Evolutionary conservation across 2,888 invertebrate genomes (phyloP).

Genomic region (Eupithecia vulgata): DNA sequence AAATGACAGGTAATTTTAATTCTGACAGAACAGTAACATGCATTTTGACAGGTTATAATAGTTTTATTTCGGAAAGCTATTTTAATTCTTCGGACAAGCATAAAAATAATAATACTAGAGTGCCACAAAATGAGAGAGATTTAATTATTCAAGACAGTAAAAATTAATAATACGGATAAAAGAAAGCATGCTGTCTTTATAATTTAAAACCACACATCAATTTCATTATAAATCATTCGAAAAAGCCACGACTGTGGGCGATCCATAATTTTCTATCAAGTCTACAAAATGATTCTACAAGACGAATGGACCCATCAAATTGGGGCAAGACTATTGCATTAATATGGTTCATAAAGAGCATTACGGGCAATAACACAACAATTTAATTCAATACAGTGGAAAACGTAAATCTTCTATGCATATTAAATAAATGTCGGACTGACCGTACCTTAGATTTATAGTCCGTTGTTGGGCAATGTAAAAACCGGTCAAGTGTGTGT

Average conservation of each 20-base stretch:
- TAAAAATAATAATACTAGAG: not conserved
- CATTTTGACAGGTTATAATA: conserved; percentile 17
- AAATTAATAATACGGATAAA: not conserved
- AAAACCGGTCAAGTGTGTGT: conserved; percentile 39
- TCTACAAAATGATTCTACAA: conserved; percentile 55
- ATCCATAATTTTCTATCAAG: conserved; percentile 46
- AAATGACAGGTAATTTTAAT: conserved; percentile 46
- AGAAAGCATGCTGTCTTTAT: conserved; percentile 23
- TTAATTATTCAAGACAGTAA: not conserved
- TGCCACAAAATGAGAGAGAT: conserved; percentile 1
- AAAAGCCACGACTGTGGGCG: conserved; percentile 41
- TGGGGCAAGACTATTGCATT: conserved; percentile 52
- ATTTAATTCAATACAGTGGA: conserved; percentile 78
- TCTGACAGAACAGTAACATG: conserved; percentile 39
- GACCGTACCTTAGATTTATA: conserved; percentile 72
- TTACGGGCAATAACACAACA: conserved; percentile 63
- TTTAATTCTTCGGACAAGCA: conserved; percentile 10
- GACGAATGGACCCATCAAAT: conserved; percentile 49
- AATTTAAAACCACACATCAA: conserved; percentile 37
- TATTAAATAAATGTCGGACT: conserved; percentile 78
- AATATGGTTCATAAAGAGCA: conserved; percentile 67
- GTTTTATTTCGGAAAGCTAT: conserved; percentile 11
- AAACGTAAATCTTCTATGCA: conserved; percentile 79
- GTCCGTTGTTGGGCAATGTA: conserved; percentile 54
- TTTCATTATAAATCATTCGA: conserved; percentile 42